Base-by-base conservation (phyloP, 2,113 vertebrate genomes). In the Chionomys nivalis region DNA sequence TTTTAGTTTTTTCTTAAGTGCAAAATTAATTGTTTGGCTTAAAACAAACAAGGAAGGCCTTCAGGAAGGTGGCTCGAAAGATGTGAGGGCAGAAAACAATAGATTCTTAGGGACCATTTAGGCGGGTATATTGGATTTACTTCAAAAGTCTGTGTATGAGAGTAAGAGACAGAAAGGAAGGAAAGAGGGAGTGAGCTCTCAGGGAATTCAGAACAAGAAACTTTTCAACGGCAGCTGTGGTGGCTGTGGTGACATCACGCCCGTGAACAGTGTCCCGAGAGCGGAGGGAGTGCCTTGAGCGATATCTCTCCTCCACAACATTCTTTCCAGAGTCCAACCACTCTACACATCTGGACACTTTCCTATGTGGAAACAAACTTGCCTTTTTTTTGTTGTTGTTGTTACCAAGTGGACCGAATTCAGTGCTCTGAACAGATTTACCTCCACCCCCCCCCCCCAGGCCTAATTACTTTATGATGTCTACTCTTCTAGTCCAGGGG, bases 341-440 rank as follows among this genome's bases (percentile, higher is more conserved):
- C 33, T 94, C 63, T 73, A 7, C n/a, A 81, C 68, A 17, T 49
- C 58, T 72, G 72, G 58, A 91, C 14, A 39, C 11, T 47, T 87
- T 75, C 75, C 55, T 82, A 49, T 2, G 49, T 39, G 49, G 61
- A 94, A 89, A 94, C 21, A 87, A 68, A 94, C 79, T 89, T n/a
- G 65, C 21, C 42, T 94, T 94, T 94, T 52, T 52, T 11, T 47
- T 49, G 2, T 49, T 49, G 13, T 44, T 44, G 44, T 76, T 31
- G 42, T 81, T 42, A 76, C 23, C 36, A 78, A 28, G 24, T 72
- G 23, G 47, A 75, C 88, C 33, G 72, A 81, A 81, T 77, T 65
- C 72, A 72, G 49, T 70, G 73, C 44, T 97, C 95, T 47, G 36
- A 94, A 65, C n/a, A 93, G 47, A 96, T 63, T 61, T 81, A 91